Evolutionary conservation across 23 tunicate genomes (phyloP).

Genomic region (Clavelina lepadiformis): DNA sequence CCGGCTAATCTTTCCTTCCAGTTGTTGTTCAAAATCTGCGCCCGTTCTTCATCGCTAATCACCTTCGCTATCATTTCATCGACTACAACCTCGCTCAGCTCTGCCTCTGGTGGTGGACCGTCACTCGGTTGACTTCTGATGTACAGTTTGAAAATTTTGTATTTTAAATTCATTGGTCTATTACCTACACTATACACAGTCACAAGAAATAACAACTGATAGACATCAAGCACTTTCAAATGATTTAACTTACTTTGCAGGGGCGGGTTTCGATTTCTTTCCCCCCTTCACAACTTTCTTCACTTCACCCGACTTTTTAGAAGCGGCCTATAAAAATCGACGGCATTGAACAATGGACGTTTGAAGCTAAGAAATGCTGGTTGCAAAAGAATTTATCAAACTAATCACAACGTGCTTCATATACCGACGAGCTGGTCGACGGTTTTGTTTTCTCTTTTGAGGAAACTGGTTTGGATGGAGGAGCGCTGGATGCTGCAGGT

Average conservation of each 20-base stretch:
- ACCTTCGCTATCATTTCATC: constrained; percentile 61
- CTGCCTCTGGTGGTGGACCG: constrained; percentile 44
- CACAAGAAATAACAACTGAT: too few relatives aligned
- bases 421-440: neutral
- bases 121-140: too few relatives aligned
- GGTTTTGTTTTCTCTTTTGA: neutral
- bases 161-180: too few relatives aligned
- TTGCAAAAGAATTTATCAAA: too few relatives aligned
- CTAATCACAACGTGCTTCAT: neutral
- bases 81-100: constrained; percentile 69
- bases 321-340: too few relatives aligned
- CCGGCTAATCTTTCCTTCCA: constrained; percentile 98
- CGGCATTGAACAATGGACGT: neutral
- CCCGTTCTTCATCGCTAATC: constrained; percentile 48
- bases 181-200: too few relatives aligned
- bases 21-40: constrained; percentile 51
- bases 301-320: constrained; percentile 12
- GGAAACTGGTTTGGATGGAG: constrained; percentile 4
- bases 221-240: too few relatives aligned
- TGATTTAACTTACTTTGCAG: constrained; percentile 1
- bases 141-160: too few relatives aligned
- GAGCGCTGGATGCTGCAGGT: neutral
- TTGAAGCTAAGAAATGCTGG: too few relatives aligned
- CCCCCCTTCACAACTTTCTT: constrained; percentile 29
- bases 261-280: neutral